A percentile compares a stretch with the other conserved stretches of the same genome.
Evolutionary conservation across 2,113 vertebrate species (phyloP).

Genomic region (Pelecanoides urinatrix): DNA sequence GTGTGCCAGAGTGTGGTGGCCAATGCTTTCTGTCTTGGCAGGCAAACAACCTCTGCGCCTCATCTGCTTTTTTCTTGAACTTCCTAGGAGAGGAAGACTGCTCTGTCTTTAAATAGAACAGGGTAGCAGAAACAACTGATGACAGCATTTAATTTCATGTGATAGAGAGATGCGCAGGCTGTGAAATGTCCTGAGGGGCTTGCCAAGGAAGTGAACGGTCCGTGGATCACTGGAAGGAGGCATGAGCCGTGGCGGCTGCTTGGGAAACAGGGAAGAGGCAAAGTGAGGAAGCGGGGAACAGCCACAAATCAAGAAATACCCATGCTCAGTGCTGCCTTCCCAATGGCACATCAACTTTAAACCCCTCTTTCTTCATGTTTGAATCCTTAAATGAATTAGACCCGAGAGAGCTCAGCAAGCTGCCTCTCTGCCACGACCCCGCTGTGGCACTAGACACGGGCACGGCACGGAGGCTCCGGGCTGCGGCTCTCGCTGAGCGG

Average conservation of each 20-base stretch:
- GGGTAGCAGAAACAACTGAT: not conserved
- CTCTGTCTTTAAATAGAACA: not conserved
- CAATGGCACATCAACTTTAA: not conserved
- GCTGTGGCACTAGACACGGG: not conserved
- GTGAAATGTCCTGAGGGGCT: not conserved
- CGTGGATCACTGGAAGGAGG: not conserved
- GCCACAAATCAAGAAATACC: not conserved
- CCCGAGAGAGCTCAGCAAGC: not conserved
- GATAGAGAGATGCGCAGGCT: not conserved
- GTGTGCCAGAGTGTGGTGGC: not conserved
- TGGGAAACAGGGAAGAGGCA: not conserved
- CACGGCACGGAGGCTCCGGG: not conserved
- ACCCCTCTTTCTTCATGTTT: not conserved
- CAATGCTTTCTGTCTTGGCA: not conserved
- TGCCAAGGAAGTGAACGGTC: not conserved
- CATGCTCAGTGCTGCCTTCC: not conserved
- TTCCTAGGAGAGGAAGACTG: not conserved
- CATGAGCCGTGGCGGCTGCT: not conserved
- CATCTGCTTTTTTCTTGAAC: not conserved
- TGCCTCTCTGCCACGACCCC: not conserved
- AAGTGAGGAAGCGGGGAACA: not conserved
- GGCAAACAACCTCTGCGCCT: not conserved
- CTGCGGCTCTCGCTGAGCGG: rapidly evolving
- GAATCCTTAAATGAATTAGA: not conserved
- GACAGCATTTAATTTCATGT: not conserved